phyloP scores from a whole-genome alignment of 2,113 vertebrate species.

The Chitala chitala region DNA sequence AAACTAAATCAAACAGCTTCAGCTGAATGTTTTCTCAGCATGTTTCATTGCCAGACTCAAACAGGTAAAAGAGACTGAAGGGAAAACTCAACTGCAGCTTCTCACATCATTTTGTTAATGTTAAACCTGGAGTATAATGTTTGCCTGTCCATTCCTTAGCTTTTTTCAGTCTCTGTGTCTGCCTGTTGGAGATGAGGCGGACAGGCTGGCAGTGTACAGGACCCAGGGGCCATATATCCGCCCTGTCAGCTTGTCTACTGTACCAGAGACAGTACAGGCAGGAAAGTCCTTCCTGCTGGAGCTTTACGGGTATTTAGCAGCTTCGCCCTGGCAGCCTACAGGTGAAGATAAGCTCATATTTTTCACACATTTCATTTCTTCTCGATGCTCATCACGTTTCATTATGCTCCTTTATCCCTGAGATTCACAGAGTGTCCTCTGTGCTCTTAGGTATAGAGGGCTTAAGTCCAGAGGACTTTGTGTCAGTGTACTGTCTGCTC shows the following conservation, averaged over 20 bases:
- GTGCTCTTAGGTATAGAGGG: conserved; percentile 26
- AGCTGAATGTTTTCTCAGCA: too few relatives aligned
- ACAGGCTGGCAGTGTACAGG: conserved; percentile 39
- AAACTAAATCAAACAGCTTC: too few relatives aligned
- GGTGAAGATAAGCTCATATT: conserved; percentile 40
- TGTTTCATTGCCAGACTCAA: too few relatives aligned
- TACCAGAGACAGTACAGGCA: conserved; percentile 32
- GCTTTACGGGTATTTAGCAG: conserved; percentile 46
- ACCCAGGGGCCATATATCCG: conserved; percentile 43
- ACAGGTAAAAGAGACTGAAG: too few relatives aligned
- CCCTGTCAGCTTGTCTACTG: conserved; percentile 27
- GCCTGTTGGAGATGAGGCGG: conserved; percentile 32
- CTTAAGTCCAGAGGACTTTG: conserved; percentile 16
- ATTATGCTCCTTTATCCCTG: not conserved
- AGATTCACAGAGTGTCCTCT: not conserved
- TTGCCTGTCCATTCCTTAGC: conserved; percentile 18
- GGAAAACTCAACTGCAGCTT: too few relatives aligned
- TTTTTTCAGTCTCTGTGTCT: conserved; percentile 18
- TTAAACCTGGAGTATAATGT: not conserved
- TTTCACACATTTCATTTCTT: not conserved
- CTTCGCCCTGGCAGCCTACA: conserved; percentile 32
- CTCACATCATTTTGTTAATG: not conserved
- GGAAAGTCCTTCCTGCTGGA: conserved; percentile 39
- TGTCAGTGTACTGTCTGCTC: conserved; percentile 31
- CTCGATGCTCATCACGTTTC: not conserved